These are phyloP conservation scores for Grammomys surdaster DNA, from an alignment of 2,113 vertebrate genomes.

Conservation along the genomic window DNA sequence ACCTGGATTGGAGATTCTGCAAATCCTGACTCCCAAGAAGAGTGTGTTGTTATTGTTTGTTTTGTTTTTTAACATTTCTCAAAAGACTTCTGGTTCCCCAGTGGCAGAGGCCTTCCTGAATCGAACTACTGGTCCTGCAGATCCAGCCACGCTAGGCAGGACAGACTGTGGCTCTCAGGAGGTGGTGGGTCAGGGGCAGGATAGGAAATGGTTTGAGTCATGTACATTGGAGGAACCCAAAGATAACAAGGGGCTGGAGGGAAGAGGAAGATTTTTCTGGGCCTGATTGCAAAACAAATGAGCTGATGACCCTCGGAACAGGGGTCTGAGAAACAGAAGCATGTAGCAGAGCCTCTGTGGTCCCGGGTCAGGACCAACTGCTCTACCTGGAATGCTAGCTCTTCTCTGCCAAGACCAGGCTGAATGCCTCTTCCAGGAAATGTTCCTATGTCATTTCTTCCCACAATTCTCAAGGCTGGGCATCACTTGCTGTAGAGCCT, in stretches of 20 bases:
- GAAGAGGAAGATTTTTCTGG: background rate
- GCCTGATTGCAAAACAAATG: background rate
- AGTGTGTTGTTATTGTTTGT: background rate
- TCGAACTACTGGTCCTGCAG: background rate
- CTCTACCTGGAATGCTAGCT: constrained; percentile 14
- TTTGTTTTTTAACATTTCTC: background rate
- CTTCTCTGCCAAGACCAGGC: background rate
- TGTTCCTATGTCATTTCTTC: background rate
- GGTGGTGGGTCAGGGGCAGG: background rate
- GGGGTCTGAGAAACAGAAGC: background rate
- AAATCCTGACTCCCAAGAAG: background rate
- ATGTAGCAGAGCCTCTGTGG: rapidly evolving
- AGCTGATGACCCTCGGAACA: background rate
- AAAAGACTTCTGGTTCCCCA: background rate
- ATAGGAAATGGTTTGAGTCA: background rate
- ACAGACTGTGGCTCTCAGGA: background rate
- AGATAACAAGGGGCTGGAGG: background rate
- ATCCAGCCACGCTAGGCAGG: background rate
- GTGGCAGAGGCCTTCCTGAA: background rate
- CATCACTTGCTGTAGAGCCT: background rate
- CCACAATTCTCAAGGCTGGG: background rate
- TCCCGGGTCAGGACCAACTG: background rate
- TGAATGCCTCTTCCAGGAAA: constrained; percentile 37
- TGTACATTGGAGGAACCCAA: rapidly evolving
- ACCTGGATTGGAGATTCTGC: background rate